Percentiles rank a stretch among this genome's conserved stretches.
Evolutionary conservation across 2,113 vertebrate species (phyloP).

Genomic region (Hassar affinis): DNA sequence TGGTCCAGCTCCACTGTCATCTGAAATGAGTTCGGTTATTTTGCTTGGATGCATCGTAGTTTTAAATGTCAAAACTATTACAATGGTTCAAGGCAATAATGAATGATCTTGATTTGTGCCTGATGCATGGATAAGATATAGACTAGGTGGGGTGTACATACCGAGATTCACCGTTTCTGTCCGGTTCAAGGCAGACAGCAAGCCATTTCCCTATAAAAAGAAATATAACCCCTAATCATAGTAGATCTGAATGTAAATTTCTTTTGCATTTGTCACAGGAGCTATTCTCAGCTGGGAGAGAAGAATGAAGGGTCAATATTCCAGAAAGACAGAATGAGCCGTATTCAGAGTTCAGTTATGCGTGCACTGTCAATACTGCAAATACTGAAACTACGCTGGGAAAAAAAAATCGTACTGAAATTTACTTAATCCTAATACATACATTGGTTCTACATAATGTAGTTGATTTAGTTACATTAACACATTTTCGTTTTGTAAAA

Average conservation of each 20-base stretch:
- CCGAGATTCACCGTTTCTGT: conserved; percentile 61
- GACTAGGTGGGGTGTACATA: conserved; percentile 26
- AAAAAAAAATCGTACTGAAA: too few relatives aligned
- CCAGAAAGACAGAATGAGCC: not conserved
- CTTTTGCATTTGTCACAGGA: not conserved
- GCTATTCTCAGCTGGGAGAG: not conserved
- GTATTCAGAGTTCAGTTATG: not conserved
- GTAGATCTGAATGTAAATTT: not conserved
- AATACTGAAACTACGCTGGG: too few relatives aligned
- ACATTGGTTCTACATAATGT: not conserved
- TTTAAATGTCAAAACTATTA: not conserved
- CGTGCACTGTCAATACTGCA: too few relatives aligned
- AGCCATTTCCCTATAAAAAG: conserved; percentile 58
- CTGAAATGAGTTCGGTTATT: not conserved
- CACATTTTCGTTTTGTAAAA: too few relatives aligned
- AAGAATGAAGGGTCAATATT: not conserved
- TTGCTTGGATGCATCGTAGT: not conserved
- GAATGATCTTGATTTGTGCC: not conserved
- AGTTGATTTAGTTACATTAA: not conserved
- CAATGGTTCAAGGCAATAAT: not conserved
- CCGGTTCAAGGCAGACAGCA: conserved; percentile 68
- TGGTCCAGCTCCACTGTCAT: conserved; percentile 46
- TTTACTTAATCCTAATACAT: too few relatives aligned
- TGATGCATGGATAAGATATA: not conserved
- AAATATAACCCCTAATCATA: not conserved